These are phyloP conservation scores for Buceros bicornis DNA, from an alignment of 2,797 vertebrate genomes.

Conservation along the genomic window DNA sequence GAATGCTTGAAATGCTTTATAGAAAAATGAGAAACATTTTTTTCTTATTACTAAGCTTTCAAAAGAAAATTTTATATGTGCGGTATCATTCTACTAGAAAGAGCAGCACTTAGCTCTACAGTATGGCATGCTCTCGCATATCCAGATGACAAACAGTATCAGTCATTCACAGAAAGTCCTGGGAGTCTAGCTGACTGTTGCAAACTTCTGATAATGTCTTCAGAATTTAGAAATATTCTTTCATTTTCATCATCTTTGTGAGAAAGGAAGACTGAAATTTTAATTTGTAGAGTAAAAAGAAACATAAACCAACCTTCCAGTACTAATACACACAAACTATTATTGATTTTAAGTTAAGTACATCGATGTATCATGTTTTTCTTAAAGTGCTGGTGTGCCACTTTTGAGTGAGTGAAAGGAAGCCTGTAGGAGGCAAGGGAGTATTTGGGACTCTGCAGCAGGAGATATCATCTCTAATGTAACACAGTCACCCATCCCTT, in stretches of 20 bases:
- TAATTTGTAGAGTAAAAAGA: conserved; percentile 36
- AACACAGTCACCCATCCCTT: not conserved
- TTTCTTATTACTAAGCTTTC: conserved; percentile 1
- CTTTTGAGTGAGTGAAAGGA: not conserved
- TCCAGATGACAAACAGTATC: not conserved
- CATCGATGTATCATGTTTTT: not conserved
- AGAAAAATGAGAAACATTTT: conserved; percentile 24
- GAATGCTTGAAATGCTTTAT: conserved; percentile 34
- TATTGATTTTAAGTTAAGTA: not conserved
- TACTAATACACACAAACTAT: not conserved
- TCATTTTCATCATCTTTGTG: conserved; percentile 13
- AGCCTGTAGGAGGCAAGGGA: not conserved
- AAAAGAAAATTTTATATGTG: not conserved
- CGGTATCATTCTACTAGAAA: not conserved
- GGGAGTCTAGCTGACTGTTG: not conserved
- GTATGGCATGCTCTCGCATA: not conserved
- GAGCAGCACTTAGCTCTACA: not conserved
- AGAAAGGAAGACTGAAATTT: conserved; percentile 41
- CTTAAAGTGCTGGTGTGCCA: not conserved
- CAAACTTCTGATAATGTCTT: not conserved
- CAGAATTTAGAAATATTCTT: not conserved
- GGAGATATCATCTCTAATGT: not conserved
- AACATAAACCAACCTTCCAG: not conserved
- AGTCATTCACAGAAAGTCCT: not conserved
- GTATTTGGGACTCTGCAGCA: not conserved